Evolutionary conservation across 2,113 vertebrate genomes (phyloP).

Genomic region (Octodon degus): DNA sequence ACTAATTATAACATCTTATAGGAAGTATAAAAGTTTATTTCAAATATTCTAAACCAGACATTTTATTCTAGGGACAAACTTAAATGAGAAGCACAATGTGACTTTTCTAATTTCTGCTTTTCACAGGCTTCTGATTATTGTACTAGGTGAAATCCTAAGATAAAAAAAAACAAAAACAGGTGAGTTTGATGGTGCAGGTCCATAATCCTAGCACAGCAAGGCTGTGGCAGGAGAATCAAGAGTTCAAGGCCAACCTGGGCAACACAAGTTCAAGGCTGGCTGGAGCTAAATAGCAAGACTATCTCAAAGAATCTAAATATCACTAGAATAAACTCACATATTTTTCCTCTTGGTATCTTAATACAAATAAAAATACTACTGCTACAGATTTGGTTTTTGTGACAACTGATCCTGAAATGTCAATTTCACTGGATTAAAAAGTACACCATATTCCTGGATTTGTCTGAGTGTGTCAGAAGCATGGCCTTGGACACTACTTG

Average conservation of each 20-base stretch:
- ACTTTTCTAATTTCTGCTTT: not conserved
- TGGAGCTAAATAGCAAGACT: not conserved
- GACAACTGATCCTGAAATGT: not conserved
- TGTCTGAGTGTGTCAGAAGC: not conserved
- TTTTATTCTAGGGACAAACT: not conserved
- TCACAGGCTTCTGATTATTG: not conserved
- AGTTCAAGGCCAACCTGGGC: not conserved
- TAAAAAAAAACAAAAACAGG: not conserved
- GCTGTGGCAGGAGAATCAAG: not conserved
- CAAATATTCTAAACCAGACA: conserved; percentile 22
- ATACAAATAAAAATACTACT: conserved; percentile 12
- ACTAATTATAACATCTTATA: not conserved
- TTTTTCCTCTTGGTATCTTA: not conserved
- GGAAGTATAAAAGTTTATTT: conserved; percentile 33
- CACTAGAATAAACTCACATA: not conserved
- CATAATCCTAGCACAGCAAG: not conserved
- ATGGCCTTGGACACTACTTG: not conserved
- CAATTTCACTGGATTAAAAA: not conserved
- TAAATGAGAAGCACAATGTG: not conserved
- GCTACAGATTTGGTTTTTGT: not conserved
- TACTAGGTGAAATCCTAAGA: conserved; percentile 5
- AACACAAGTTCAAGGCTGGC: not conserved
- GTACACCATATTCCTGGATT: not conserved
- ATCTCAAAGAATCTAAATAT: not conserved
- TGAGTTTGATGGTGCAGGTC: not conserved